Base-by-base conservation (phyloP, 2,888 invertebrate species). In the Mystacides longicornis region DNA sequence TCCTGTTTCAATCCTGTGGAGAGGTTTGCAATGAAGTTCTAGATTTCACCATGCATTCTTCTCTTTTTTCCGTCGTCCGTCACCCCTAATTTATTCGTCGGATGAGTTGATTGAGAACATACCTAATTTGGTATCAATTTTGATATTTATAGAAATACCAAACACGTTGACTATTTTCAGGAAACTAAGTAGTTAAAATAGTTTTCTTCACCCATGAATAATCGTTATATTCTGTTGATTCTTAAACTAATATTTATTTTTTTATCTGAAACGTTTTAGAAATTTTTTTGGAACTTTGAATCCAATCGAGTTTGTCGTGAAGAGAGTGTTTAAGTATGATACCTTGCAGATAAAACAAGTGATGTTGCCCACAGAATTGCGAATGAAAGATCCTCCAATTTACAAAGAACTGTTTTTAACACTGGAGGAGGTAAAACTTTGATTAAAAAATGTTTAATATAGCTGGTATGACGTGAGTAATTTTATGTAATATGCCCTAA, bases 251-350 rank as follows among this genome's bases (percentile, higher is more conserved):
- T 7, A 37, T 7, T 14, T 4, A 37, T 37, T 37, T 37, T 37
- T 37, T 14, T 37, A n/a, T 37, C 37, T 53, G n/a, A 20, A 11
- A 19, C 4, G 20, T 43, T 42, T 33, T n/a, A 55, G 55, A 31
- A 54, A 89, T 23, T 92, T 92, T 70, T 93, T 93, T 68, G 91
- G 90, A 21, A 87, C 87, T 1, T 74, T 79, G 46, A 93, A 89
- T 64, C 93, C 93, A 1, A 93, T 88, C 71, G 85, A 85, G 0
- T 86, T 89, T 69, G 68, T 90, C 3, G 71, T 89, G n/a, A 37
- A 37, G 37, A 37, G 37, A 37, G 37, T 37, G 3, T 37, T n/a
- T 14, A 37, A 37, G 16, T 37, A 78, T 57, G 79, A 83, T 57
- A 83, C 85, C 7, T 78, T 79, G 0, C 79, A 81, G 0, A 73